Percentiles rank a stretch among this genome's conserved stretches.
Conservation (phyloP, 2,888 invertebrate genomes). For the Cerastoderma edule region DNA sequence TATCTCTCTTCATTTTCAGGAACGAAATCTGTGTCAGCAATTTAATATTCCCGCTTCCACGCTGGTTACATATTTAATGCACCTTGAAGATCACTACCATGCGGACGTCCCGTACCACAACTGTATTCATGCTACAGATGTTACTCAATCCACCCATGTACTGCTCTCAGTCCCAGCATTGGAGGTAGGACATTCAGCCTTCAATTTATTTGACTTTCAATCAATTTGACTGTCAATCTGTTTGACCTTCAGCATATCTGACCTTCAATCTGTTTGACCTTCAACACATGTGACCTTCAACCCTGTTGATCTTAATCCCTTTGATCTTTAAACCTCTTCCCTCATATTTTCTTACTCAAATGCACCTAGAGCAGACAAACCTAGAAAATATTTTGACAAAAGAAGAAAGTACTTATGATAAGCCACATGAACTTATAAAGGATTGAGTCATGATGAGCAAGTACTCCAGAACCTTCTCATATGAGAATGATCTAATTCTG, state of each 20-base stretch:
- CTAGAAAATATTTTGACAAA: no score
- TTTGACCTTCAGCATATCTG: neutral
- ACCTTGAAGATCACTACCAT: constrained; percentile 98
- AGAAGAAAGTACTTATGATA: no score
- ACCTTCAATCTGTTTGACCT: neutral
- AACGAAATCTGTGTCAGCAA: constrained; percentile 88
- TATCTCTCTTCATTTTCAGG: constrained; percentile 69
- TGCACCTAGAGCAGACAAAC: no score
- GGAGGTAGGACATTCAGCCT: constrained; percentile 87
- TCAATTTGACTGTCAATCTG: neutral
- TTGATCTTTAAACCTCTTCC: no score
- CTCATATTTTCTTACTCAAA: no score
- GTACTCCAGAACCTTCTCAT: no score
- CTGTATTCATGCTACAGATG: constrained; percentile 98
- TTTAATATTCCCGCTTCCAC: constrained; percentile 97
- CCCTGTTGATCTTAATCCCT: neutral
- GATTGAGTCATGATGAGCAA: no score
- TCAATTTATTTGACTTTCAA: neutral
- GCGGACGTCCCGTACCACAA: constrained; percentile 99
- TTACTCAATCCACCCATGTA: constrained; percentile 98
- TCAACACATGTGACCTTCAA: constrained; percentile 2
- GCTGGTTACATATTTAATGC: constrained; percentile 97
- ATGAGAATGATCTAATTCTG: no score
- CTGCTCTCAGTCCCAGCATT: constrained; percentile 97
- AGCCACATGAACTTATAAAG: no score